Percentiles rank a stretch among this genome's conserved stretches.
phyloP scores from a whole-genome alignment of 2,113 vertebrate species.

The Oryzias melastigma region DNA sequence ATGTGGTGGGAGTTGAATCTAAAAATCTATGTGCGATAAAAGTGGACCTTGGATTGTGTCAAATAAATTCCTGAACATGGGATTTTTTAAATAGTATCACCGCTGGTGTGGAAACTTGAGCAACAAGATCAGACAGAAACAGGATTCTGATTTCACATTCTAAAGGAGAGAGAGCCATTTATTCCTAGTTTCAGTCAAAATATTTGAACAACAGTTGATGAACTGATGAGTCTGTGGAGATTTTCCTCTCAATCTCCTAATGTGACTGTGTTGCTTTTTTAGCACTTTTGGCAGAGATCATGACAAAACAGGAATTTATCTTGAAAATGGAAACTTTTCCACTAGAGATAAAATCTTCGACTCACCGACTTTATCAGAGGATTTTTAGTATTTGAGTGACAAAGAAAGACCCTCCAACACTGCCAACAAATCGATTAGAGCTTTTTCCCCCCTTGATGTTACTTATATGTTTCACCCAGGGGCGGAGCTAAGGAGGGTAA shows the following conservation, averaged over 20 bases:
- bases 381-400: neutral
- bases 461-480: neutral
- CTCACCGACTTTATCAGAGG: neutral
- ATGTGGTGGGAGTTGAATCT: neutral
- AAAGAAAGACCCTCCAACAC: neutral
- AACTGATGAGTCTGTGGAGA: constrained; percentile 83
- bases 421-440: neutral
- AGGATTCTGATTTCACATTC: too few species aligned
- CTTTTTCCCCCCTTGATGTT: too few species aligned
- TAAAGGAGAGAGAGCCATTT: constrained; percentile 82
- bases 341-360: constrained; percentile 11
- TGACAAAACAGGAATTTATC: constrained; percentile 81
- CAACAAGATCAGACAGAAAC: constrained; percentile 23
- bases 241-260: constrained; percentile 71
- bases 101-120: constrained; percentile 13
- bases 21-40: neutral
- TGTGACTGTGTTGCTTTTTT: constrained; percentile 79
- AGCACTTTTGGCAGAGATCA: constrained; percentile 79
- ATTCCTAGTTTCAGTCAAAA: constrained; percentile 91
- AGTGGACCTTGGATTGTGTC: neutral
- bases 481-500: too few species aligned
- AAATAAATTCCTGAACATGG: neutral
- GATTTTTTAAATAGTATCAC: constrained; percentile 4
- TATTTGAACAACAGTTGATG: constrained; percentile 91
- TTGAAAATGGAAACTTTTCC: constrained; percentile 57